Percentiles rank a stretch among this genome's conserved stretches.
phyloP scores from a whole-genome alignment of 2,113 vertebrate genomes.

The Halcyon malimbica region DNA sequence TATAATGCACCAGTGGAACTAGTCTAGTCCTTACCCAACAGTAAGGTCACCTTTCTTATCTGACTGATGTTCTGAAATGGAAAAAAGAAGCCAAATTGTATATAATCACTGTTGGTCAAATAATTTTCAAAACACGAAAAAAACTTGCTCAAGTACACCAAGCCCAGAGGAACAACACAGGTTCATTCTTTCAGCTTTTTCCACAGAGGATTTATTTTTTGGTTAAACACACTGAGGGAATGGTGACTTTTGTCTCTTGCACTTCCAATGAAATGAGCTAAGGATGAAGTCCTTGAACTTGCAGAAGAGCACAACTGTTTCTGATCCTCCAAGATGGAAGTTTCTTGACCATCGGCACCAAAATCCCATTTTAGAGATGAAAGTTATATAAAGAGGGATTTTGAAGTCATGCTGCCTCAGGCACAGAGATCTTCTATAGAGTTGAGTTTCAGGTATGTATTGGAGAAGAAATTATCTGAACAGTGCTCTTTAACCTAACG shows the following conservation, averaged over 20 bases:
- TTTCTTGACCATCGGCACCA: neutral
- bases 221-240: rapidly evolving
- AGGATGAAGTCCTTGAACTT: neutral
- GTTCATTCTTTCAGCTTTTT: neutral
- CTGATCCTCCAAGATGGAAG: neutral
- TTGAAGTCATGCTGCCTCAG: neutral
- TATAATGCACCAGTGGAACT: neutral
- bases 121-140: neutral
- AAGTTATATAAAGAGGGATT: neutral
- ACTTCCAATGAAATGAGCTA: neutral
- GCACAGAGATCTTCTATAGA: neutral
- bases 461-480: neutral
- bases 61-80: neutral
- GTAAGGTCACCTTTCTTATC: neutral
- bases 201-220: neutral
- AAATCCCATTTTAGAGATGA: neutral
- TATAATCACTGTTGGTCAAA: neutral
- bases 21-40: neutral
- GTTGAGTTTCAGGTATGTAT: neutral
- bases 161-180: neutral
- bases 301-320: neutral
- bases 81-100: neutral
- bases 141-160: neutral
- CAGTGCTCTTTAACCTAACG: neutral
- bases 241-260: neutral